phyloP scores from a whole-genome alignment of 2,797 vertebrate genomes.

The Valencia hispanica region DNA sequence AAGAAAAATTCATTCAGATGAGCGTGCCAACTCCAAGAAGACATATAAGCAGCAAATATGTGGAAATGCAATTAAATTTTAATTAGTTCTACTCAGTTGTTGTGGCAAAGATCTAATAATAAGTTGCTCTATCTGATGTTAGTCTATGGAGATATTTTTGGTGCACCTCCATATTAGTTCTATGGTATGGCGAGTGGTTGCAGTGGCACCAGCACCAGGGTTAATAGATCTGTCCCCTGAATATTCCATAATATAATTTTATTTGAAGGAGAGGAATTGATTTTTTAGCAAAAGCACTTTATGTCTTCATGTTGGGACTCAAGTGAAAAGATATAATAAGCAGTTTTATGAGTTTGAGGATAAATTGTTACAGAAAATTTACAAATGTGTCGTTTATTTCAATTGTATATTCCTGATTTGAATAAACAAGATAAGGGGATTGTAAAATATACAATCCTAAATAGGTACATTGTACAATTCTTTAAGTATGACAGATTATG shows the following conservation, averaged over 20 bases:
- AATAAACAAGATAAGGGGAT: neutral
- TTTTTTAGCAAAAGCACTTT: neutral
- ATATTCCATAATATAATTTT: neutral
- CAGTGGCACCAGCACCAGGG: neutral
- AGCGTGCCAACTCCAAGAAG: neutral
- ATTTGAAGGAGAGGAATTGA: too few species aligned
- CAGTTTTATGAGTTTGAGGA: neutral
- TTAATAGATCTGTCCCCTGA: neutral
- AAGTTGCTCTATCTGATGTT: neutral
- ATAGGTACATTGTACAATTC: neutral
- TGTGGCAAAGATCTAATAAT: neutral
- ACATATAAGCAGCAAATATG: neutral
- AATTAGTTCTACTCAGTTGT: neutral
- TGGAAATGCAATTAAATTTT: neutral
- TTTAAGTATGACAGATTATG: neutral
- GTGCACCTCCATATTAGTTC: neutral
- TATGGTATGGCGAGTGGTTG: neutral
- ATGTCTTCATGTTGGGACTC: neutral
- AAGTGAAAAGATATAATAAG: neutral
- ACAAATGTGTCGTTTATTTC: neutral
- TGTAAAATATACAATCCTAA: neutral
- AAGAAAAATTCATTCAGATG: neutral
- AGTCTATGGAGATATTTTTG: neutral
- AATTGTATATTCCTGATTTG: neutral
- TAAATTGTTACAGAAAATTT: neutral